Evolutionary conservation across 2,113 vertebrate genomes (phyloP).

Genomic region (Pelusios castaneus): DNA sequence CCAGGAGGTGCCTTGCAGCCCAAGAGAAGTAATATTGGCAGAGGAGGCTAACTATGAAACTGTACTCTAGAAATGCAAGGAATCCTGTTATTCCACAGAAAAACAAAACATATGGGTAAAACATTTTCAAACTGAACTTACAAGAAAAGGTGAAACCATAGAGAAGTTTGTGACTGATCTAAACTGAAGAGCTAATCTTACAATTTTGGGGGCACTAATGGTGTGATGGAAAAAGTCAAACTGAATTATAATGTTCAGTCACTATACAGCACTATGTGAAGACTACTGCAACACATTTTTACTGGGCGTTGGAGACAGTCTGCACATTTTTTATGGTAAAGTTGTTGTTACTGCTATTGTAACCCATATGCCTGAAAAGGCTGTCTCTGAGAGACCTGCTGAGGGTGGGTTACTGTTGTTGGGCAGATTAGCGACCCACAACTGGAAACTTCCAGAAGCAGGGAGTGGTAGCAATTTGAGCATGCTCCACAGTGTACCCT

Average conservation of each 20-base stretch:
- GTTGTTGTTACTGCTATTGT: not conserved
- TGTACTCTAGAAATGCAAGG: not conserved
- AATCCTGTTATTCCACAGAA: not conserved
- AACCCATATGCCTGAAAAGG: not conserved
- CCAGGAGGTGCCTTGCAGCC: not conserved
- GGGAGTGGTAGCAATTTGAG: no score
- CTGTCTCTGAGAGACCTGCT: no score
- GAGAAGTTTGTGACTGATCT: not conserved
- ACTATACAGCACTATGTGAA: not conserved
- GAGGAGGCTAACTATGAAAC: not conserved
- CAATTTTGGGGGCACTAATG: not conserved
- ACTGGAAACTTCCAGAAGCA: no score
- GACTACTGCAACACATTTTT: not conserved
- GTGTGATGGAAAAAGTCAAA: not conserved
- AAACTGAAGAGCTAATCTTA: not conserved
- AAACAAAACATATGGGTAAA: not conserved
- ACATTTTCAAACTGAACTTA: not conserved
- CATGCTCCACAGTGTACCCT: no score
- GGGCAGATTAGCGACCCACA: no score
- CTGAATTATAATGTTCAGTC: not conserved
- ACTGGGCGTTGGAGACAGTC: not conserved
- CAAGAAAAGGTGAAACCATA: not conserved
- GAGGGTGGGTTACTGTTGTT: no score
- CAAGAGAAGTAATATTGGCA: not conserved
- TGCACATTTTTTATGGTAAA: not conserved